These are phyloP conservation scores for Microcebus jonahi DNA, from an alignment of 2,113 vertebrate species.

Conservation along the genomic window DNA sequence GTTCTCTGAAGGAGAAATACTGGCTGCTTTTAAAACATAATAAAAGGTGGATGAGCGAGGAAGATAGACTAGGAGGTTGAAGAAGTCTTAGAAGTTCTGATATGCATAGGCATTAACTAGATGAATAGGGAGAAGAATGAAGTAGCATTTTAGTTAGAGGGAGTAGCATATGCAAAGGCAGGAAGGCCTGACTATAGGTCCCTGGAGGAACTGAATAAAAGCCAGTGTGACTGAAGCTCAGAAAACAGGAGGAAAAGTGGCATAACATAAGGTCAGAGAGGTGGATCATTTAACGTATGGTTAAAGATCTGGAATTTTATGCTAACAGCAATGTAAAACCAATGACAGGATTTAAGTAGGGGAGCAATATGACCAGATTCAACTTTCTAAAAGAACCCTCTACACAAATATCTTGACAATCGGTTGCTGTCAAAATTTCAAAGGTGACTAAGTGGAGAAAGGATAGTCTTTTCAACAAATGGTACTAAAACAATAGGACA, in stretches of 20 bases:
- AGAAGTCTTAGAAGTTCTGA: neutral
- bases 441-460: neutral
- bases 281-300: neutral
- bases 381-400: neutral
- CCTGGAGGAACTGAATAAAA: constrained; percentile 40
- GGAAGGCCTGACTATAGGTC: neutral
- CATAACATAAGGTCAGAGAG: constrained; percentile 26
- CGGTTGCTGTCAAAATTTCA: neutral
- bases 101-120: neutral
- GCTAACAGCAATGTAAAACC: neutral
- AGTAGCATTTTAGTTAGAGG: neutral
- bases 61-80: neutral
- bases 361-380: neutral
- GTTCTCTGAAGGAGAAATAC: neutral
- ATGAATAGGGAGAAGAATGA: neutral
- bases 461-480: neutral
- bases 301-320: constrained; percentile 51
- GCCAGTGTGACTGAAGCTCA: neutral
- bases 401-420: neutral
- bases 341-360: neutral
- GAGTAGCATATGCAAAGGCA: constrained; percentile 13
- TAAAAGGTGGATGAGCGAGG: neutral
- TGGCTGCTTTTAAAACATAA: neutral
- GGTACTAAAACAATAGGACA: neutral
- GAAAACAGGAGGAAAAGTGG: neutral